These are phyloP conservation scores for Tamias sibiricus DNA, from an alignment of 2,113 vertebrate genomes.

Conservation along the genomic window DNA sequence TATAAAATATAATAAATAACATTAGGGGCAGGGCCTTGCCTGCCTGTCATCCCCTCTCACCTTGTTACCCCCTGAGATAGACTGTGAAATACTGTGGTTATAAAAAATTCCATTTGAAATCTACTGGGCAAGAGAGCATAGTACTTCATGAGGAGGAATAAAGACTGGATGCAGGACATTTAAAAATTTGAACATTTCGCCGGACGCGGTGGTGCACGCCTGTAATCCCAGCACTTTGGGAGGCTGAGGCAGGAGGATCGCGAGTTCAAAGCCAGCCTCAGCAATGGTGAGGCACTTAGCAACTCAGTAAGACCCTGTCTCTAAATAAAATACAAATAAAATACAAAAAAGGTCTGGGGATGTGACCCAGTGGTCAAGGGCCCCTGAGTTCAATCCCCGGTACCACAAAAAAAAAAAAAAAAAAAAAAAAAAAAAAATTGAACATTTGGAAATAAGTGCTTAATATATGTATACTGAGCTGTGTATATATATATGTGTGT, in stretches of 20 bases:
- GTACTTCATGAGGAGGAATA: neutral
- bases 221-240: too few relatives aligned
- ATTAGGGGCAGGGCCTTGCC: neutral
- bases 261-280: too few relatives aligned
- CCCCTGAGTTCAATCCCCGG: too few relatives aligned
- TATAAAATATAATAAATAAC: constrained; percentile 11
- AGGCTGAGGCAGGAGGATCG: too few relatives aligned
- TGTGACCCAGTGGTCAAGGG: too few relatives aligned
- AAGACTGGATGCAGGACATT: neutral
- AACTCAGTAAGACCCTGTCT: too few relatives aligned
- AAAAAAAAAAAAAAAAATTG: too few relatives aligned
- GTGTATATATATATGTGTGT: neutral
- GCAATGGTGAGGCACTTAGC: too few relatives aligned
- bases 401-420: too few relatives aligned
- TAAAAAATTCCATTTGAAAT: neutral
- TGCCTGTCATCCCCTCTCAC: neutral
- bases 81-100: neutral
- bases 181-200: constrained; percentile 1
- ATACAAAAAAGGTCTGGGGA: too few relatives aligned
- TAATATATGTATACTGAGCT: neutral
- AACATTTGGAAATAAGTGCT: constrained; percentile 5
- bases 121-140: neutral
- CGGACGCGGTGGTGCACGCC: too few relatives aligned
- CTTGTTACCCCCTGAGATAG: neutral
- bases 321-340: too few relatives aligned